A percentile compares a stretch with the other conserved stretches of the same genome.
These are phyloP conservation scores for Hartigia nigra DNA, from an alignment of 2,888 invertebrate species.

Conservation along the genomic window DNA sequence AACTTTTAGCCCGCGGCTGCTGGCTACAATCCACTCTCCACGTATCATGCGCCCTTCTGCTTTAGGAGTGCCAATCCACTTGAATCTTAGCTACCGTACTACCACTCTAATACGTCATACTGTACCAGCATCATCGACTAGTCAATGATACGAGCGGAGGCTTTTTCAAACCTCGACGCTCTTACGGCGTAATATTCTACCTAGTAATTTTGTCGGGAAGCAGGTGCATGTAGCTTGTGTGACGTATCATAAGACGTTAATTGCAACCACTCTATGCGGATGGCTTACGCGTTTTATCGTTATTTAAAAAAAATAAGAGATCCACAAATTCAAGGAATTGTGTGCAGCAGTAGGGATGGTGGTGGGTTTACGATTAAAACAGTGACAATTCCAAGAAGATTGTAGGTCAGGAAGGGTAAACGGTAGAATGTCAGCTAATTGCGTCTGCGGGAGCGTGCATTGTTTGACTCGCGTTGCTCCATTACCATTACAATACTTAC, in stretches of 20 bases:
- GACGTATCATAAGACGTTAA: background rate
- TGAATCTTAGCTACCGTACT: background rate
- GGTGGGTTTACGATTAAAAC: background rate
- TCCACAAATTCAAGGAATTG: background rate
- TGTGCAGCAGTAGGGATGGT: background rate
- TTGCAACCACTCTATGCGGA: background rate
- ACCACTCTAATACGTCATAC: background rate
- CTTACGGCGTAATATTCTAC: background rate
- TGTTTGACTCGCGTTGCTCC: slow-evolving; percentile 35
- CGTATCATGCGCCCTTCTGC: background rate
- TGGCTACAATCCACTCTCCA: slow-evolving; percentile 23
- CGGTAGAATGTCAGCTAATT: slow-evolving; percentile 46
- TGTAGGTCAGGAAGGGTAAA: slow-evolving; percentile 14
- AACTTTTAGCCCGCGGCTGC: slow-evolving; percentile 52
- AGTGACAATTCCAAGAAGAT: slow-evolving; percentile 3
- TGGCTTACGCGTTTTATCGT: background rate
- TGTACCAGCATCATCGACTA: background rate
- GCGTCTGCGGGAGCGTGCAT: slow-evolving; percentile 32
- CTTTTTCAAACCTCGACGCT: background rate
- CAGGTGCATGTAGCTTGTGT: background rate
- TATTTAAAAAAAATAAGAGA: background rate
- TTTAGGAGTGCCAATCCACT: slow-evolving; percentile 2
- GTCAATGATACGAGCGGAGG: slow-evolving; percentile 9
- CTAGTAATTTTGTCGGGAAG: background rate
- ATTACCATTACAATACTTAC: slow-evolving; percentile 41